These are phyloP conservation scores for Sprattus sprattus DNA, from an alignment of 2,113 vertebrate species.

Conservation along the genomic window DNA sequence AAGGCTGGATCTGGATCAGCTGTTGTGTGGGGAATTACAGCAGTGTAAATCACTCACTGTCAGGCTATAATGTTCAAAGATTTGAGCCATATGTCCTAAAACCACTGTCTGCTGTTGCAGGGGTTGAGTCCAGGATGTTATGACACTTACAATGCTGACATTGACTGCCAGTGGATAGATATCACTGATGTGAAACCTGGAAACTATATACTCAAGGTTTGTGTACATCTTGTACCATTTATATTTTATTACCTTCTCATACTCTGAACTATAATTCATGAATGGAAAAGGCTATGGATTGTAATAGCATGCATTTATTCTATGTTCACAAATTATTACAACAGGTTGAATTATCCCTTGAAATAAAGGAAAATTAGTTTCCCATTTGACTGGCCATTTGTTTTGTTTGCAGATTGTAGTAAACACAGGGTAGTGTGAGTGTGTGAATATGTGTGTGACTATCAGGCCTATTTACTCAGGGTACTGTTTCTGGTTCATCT, in stretches of 20 bases:
- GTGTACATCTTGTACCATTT: constrained; percentile 8
- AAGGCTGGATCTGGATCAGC: background rate
- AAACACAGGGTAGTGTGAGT: background rate
- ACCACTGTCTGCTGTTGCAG: constrained; percentile 61
- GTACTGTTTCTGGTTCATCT: background rate
- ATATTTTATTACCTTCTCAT: background rate
- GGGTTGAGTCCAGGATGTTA: constrained; percentile 96
- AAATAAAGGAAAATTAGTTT: background rate
- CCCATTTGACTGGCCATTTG: background rate
- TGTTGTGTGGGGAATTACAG: background rate
- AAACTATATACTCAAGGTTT: constrained; percentile 93
- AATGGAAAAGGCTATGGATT: background rate
- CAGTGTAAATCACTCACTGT: background rate
- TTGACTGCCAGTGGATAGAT: constrained; percentile 99
- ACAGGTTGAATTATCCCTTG: background rate
- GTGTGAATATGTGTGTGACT: background rate
- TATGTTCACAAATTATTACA: background rate
- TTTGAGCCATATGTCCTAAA: constrained; percentile 22
- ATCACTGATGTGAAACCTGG: constrained; percentile 97
- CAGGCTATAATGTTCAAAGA: background rate
- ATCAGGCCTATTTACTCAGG: background rate
- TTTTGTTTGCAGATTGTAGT: background rate
- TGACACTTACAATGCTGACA: constrained; percentile 96
- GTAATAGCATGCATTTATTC: background rate
- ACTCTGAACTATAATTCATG: background rate